phyloP scores from a whole-genome alignment of 2,113 vertebrate genomes.

The Hydropotes inermis region DNA sequence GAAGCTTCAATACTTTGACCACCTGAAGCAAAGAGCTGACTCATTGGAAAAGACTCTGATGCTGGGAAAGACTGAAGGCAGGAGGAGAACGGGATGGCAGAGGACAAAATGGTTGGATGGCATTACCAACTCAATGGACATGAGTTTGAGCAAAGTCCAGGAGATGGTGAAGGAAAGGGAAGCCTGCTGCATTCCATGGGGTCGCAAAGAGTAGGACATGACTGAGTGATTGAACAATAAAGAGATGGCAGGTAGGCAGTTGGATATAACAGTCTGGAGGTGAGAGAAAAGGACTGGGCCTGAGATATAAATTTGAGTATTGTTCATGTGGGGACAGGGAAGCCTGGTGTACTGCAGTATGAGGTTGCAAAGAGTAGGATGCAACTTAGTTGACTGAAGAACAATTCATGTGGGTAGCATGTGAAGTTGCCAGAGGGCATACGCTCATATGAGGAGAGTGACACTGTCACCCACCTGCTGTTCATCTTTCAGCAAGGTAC shows the following conservation, averaged over 20 bases:
- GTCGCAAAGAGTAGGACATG: neutral
- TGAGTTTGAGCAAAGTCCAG: neutral
- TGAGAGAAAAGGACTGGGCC: neutral
- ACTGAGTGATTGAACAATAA: neutral
- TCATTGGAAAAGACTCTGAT: neutral
- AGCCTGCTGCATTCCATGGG: neutral
- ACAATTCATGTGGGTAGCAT: neutral
- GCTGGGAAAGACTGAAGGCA: neutral
- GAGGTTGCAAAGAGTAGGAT: neutral
- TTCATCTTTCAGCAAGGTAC: neutral
- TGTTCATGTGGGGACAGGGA: neutral
- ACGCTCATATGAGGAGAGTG: neutral
- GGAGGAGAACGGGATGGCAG: neutral
- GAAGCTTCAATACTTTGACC: neutral
- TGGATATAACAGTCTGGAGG: neutral
- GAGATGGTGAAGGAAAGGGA: neutral
- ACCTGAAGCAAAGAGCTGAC: neutral
- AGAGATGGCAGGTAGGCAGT: neutral
- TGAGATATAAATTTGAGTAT: neutral
- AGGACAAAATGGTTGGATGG: neutral
- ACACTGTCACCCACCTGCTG: neutral
- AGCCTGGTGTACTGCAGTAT: neutral
- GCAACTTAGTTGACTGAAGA: neutral
- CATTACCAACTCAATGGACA: neutral
- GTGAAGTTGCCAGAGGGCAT: neutral